Evolutionary conservation across 1,140 invertebrate species (phyloP).

Genomic region (Macrotrachela quadricornifera): DNA sequence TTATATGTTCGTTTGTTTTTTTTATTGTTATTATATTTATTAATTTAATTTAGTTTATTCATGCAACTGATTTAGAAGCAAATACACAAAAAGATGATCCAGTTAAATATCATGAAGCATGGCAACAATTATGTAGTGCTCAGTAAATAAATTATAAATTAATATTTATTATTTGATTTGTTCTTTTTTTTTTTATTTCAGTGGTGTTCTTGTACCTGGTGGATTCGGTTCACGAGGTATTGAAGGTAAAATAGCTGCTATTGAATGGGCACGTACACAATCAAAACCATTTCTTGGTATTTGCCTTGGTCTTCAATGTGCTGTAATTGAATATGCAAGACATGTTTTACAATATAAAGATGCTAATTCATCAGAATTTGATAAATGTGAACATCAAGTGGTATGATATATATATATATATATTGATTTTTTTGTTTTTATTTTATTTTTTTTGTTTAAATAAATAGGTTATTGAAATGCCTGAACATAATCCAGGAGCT

Average conservation of each 20-base stretch:
- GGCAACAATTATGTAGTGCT: slow-evolving; percentile 65
- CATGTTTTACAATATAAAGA: slow-evolving; percentile 50
- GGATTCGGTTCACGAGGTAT: slow-evolving; percentile 86
- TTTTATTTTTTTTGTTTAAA: background rate
- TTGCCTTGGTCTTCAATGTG: slow-evolving; percentile 83
- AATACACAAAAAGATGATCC: slow-evolving; percentile 17
- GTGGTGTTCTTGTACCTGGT: slow-evolving; percentile 76
- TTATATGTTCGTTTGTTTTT: background rate
- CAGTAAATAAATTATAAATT: slow-evolving; percentile 38
- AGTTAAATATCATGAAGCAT: slow-evolving; percentile 70
- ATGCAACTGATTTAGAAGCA: slow-evolving; percentile 55
- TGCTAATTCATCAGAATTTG: slow-evolving; percentile 69
- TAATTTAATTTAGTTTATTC: slow-evolving; percentile 46
- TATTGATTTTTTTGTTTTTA: background rate
- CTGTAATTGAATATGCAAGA: slow-evolving; percentile 76
- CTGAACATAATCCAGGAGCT: slow-evolving; percentile 72
- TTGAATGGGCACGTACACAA: slow-evolving; percentile 68
- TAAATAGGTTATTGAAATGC: slow-evolving; percentile 50
- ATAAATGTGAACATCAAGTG: slow-evolving; percentile 40
- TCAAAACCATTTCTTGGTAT: slow-evolving; percentile 78
- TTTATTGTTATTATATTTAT: too few relatives aligned
- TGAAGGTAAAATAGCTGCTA: slow-evolving; percentile 82
- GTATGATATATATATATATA: background rate
- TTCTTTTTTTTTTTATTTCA: background rate
- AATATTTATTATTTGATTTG: background rate